phyloP scores from a whole-genome alignment of 2,797 vertebrate genomes.

The Psittacula derbiana region DNA sequence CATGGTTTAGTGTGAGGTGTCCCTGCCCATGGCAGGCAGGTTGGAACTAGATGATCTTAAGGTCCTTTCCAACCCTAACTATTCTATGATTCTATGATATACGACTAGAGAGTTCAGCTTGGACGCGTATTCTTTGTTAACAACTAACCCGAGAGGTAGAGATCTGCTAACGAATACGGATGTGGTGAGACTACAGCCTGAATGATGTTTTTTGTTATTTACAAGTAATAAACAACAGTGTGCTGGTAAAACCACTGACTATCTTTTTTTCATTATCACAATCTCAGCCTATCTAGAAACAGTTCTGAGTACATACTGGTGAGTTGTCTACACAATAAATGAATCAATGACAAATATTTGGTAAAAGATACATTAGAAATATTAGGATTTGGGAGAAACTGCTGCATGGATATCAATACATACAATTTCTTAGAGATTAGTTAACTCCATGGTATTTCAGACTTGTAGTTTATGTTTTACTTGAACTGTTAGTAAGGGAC shows the following conservation, averaged over 20 bases:
- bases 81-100: no score
- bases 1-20: no score
- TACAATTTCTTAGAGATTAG: background rate
- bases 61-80: no score
- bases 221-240: background rate
- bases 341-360: background rate
- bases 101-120: background rate
- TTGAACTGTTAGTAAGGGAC: background rate
- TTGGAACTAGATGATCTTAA: no score
- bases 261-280: background rate
- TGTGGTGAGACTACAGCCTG: background rate
- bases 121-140: background rate
- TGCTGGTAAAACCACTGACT: background rate
- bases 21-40: no score
- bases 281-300: background rate
- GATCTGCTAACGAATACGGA: background rate
- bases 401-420: background rate
- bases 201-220: background rate
- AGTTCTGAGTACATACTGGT: background rate
- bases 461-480: background rate
- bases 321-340: background rate
- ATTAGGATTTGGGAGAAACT: background rate
- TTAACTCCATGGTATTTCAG: background rate
- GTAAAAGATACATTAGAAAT: background rate
- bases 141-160: background rate